Evolutionary conservation across 2,888 invertebrate species (phyloP).

Genomic region (Drosophila subquinaria): DNA sequence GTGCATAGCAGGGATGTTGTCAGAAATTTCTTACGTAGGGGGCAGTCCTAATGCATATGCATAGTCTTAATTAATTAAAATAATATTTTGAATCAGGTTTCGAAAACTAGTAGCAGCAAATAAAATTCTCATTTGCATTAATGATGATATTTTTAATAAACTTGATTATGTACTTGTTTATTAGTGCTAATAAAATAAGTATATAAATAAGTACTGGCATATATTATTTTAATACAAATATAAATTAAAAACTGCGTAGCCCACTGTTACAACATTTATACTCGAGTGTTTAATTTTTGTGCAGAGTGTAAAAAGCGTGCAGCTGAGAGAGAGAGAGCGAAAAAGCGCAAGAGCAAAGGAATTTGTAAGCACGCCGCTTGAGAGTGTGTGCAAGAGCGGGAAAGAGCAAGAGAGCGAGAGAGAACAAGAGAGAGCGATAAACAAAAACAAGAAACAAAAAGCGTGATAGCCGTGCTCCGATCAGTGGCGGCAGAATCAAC

Average conservation of each 20-base stretch:
- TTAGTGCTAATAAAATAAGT: background rate
- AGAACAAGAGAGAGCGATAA: constrained; percentile 38
- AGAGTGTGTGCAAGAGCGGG: constrained; percentile 24
- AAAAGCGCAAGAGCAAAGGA: constrained; percentile 35
- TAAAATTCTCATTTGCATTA: background rate
- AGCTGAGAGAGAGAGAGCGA: constrained; percentile 38
- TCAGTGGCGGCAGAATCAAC: constrained; percentile 45
- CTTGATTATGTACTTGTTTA: background rate
- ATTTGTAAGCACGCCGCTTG: constrained; percentile 36
- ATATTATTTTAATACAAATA: background rate
- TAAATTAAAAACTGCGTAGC: background rate
- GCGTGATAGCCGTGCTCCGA: constrained; percentile 53
- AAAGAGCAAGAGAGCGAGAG: constrained; percentile 27
- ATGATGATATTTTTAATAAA: background rate
- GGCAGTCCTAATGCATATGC: constrained; percentile 6
- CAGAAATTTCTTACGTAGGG: constrained; percentile 5
- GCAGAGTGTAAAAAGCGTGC: constrained; percentile 64
- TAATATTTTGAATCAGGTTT: background rate
- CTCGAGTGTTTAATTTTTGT: constrained; percentile 40
- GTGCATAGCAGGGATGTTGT: constrained; percentile 18
- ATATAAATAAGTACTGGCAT: background rate
- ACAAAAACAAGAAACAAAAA: constrained; percentile 59
- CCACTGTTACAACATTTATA: background rate
- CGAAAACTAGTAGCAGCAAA: background rate
- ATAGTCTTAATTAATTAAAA: constrained; percentile 4